phyloP scores from a whole-genome alignment of 1,140 invertebrate species.

The Dolichoris vasculosae region DNA sequence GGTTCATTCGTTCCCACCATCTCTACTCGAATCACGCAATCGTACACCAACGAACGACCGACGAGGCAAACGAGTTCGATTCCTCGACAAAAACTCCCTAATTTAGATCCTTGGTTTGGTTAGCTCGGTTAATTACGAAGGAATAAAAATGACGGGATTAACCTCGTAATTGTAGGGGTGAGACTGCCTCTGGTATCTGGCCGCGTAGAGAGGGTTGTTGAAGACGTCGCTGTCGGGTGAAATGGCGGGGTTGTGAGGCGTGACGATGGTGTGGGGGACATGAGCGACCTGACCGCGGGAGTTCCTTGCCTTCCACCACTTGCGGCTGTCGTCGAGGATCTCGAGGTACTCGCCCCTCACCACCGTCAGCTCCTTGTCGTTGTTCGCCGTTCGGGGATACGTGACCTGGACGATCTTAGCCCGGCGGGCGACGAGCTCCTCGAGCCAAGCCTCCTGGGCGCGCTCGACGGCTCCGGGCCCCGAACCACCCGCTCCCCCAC shows the following conservation, averaged over 20 bases:
- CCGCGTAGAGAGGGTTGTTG: slow-evolving; percentile 83
- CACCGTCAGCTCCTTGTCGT: slow-evolving; percentile 97
- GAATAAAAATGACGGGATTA: neutral
- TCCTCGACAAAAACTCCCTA: too few relatives aligned
- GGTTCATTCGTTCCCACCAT: too few relatives aligned
- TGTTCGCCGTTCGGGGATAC: slow-evolving; percentile 96
- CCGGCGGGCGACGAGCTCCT: slow-evolving; percentile 83
- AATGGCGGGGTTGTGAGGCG: slow-evolving; percentile 76
- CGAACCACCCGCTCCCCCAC: slow-evolving; percentile 69
- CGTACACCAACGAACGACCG: too few relatives aligned
- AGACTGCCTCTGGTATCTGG: slow-evolving; percentile 70
- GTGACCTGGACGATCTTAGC: slow-evolving; percentile 94
- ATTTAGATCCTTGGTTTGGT: neutral
- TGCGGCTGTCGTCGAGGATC: slow-evolving; percentile 94
- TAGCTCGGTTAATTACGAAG: neutral
- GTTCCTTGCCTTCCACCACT: slow-evolving; percentile 99
- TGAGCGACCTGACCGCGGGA: slow-evolving; percentile 90
- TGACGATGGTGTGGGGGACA: slow-evolving; percentile 98
- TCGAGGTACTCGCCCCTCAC: slow-evolving; percentile 96
- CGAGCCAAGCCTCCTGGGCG: slow-evolving; percentile 81
- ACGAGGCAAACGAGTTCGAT: too few relatives aligned
- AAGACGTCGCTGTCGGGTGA: slow-evolving; percentile 78
- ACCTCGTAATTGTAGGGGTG: slow-evolving; percentile 73
- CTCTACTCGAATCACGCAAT: too few relatives aligned
- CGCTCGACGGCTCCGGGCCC: slow-evolving; percentile 61